Percentiles rank a stretch among this genome's conserved stretches.
Evolutionary conservation across 1,140 invertebrate genomes (phyloP).

Genomic region (Sinonovacula constricta): DNA sequence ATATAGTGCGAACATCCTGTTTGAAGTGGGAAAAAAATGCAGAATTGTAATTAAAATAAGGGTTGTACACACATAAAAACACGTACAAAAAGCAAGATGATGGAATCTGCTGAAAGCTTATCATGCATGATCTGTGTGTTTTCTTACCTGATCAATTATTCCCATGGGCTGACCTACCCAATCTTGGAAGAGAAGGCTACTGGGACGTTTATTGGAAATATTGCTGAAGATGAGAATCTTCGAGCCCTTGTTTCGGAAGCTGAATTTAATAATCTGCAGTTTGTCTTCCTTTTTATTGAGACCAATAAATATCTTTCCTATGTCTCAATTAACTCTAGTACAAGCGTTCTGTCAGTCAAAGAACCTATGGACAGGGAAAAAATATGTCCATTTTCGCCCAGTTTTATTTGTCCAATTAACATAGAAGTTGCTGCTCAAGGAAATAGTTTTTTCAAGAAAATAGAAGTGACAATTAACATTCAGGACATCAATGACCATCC

Average conservation of each 20-base stretch:
- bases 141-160: constrained; percentile 44
- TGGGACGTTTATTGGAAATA: constrained; percentile 57
- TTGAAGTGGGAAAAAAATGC: too few relatives aligned
- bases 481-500: constrained; percentile 93
- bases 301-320: constrained; percentile 29
- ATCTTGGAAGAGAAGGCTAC: constrained; percentile 47
- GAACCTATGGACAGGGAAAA: constrained; percentile 55
- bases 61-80: too few relatives aligned
- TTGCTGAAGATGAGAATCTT: constrained; percentile 37
- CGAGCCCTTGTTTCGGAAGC: constrained; percentile 31
- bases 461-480: constrained; percentile 89
- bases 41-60: too few relatives aligned
- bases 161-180: constrained; percentile 48
- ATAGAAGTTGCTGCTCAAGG: constrained; percentile 56
- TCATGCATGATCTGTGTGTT: constrained; percentile 48
- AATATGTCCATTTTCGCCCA: constrained; percentile 55
- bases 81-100: too few relatives aligned
- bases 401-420: constrained; percentile 44
- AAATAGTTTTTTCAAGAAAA: constrained; percentile 54
- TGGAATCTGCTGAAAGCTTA: constrained; percentile 45
- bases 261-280: constrained; percentile 40
- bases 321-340: constrained; percentile 54
- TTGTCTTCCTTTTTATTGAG: constrained; percentile 30
- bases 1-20: too few relatives aligned
- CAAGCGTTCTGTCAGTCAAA: constrained; percentile 53